phyloP scores from a whole-genome alignment of 1,140 invertebrate species.

The Mycetomoellerius zeteki region DNA sequence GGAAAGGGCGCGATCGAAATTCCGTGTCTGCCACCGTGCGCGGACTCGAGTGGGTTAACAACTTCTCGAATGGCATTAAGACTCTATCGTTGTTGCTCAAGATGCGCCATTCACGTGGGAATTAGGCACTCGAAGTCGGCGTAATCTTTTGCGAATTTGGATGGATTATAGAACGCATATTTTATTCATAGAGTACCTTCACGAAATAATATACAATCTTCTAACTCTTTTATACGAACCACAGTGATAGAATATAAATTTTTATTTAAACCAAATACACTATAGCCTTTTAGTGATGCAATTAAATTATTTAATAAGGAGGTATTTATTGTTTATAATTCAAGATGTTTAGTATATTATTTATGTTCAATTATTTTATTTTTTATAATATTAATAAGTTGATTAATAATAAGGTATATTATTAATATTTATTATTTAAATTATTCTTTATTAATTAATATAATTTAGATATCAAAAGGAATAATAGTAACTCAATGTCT shows the following conservation, averaged over 20 bases:
- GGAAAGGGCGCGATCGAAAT: conserved; percentile 52
- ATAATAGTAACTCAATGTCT: no score
- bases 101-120: conserved; percentile 31
- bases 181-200: background rate
- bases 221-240: background rate
- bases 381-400: no score
- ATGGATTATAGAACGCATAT: background rate
- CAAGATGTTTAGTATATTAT: no score
- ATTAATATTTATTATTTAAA: no score
- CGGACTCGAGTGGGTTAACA: conserved; percentile 49
- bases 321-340: no score
- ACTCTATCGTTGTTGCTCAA: conserved; percentile 37
- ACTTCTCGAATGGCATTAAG: conserved; percentile 52
- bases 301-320: no score
- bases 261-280: no score
- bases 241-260: background rate
- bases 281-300: no score
- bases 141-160: conserved; percentile 10
- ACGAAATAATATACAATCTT: background rate
- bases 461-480: no score
- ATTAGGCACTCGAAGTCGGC: conserved; percentile 1
- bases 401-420: no score
- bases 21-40: conserved; percentile 28
- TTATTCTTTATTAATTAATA: no score
- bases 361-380: no score